Conservation (phyloP, 2,888 invertebrate genomes). For the Trichacis sp. region DNA sequence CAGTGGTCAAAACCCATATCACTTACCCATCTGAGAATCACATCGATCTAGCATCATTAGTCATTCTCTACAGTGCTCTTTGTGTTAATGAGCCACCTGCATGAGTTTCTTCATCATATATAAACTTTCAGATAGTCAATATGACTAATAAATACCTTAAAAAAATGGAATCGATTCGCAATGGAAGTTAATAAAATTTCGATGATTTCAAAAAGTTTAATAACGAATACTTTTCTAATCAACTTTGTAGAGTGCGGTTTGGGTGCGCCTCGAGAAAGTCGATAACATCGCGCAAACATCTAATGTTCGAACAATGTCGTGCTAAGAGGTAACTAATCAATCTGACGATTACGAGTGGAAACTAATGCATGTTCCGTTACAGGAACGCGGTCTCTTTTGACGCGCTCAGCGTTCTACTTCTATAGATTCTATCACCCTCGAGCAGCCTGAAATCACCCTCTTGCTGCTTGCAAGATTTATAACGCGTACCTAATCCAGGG, state of each 20-base stretch:
- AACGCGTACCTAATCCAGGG: constrained; percentile 59
- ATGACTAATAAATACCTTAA: too few species aligned
- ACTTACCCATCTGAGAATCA: constrained; percentile 66
- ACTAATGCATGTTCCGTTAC: constrained; percentile 33
- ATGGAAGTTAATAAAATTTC: too few species aligned
- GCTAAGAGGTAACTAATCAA: constrained; percentile 62
- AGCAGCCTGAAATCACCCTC: constrained; percentile 48
- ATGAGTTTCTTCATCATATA: background rate
- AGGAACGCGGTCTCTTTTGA: constrained; percentile 43
- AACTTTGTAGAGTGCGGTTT: too few species aligned
- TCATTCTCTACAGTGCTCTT: constrained; percentile 54
- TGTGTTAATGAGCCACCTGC: constrained; percentile 14
- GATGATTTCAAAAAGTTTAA: background rate
- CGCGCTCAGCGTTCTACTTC: constrained; percentile 50
- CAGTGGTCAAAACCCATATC: constrained; percentile 67
- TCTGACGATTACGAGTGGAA: constrained; percentile 49
- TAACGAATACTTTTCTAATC: too few species aligned
- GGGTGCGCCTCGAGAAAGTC: constrained; percentile 37
- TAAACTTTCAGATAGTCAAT: too few species aligned
- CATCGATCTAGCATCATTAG: constrained; percentile 59
- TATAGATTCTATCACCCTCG: constrained; percentile 52
- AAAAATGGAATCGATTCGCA: too few species aligned
- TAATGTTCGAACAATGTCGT: constrained; percentile 61
- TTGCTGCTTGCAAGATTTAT: constrained; percentile 59
- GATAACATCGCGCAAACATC: constrained; percentile 35